Conservation (phyloP, 2,113 vertebrate species). For the Seriola quinqueradiata region DNA sequence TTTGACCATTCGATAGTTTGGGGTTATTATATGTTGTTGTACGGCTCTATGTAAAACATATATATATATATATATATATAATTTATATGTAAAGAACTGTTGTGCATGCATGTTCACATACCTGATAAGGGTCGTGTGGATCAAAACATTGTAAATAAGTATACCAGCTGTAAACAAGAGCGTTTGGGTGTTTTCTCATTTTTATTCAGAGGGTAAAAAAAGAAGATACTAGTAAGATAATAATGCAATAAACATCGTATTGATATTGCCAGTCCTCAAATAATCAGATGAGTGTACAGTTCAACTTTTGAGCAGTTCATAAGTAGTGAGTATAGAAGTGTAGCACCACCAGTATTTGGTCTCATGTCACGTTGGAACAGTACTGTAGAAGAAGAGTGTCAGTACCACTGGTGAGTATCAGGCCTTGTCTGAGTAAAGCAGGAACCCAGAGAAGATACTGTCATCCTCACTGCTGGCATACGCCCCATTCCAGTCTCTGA, state of each 20-base stretch:
- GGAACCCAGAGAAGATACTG: slow-evolving; percentile 95
- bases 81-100: neutral
- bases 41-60: too few relatives aligned
- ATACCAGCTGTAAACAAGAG: slow-evolving; percentile 4
- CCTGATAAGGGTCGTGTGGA: rapidly evolving
- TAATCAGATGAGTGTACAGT: neutral
- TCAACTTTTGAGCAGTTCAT: slow-evolving; percentile 15
- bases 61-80: neutral
- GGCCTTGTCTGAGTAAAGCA: slow-evolving; percentile 89
- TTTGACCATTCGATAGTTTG: neutral
- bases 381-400: neutral
- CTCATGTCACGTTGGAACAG: slow-evolving; percentile 20
- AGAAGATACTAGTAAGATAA: neutral
- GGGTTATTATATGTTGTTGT: too few relatives aligned
- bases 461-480: slow-evolving; percentile 94
- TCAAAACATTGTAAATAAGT: neutral
- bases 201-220: slow-evolving; percentile 19
- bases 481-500: slow-evolving; percentile 94
- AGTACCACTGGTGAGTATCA: slow-evolving; percentile 31
- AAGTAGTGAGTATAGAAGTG: slow-evolving; percentile 5
- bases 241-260: slow-evolving; percentile 8
- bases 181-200: neutral
- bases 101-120: neutral
- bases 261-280: slow-evolving; percentile 1
- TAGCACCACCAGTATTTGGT: slow-evolving; percentile 53